A percentile compares a stretch with the other conserved stretches of the same genome.
These are phyloP conservation scores for Gastrophryne carolinensis DNA, from an alignment of 2,797 vertebrate genomes.

Conservation along the genomic window DNA sequence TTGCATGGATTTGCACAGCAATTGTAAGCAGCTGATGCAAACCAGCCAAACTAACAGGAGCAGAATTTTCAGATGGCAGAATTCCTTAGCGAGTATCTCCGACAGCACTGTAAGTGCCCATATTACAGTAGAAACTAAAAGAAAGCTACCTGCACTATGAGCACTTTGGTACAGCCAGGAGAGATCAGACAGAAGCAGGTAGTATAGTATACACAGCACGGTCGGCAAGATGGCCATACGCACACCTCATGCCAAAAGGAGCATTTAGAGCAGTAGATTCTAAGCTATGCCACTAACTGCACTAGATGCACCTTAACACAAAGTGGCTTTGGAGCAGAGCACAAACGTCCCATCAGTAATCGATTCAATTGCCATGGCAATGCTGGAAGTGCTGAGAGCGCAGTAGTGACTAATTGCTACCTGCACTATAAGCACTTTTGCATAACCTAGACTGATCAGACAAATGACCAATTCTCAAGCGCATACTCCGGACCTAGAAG, in stretches of 20 bases:
- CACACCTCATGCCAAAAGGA: conserved; percentile 91
- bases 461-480: too few relatives aligned
- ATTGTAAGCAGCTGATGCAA: conserved; percentile 84
- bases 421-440: conserved; percentile 86
- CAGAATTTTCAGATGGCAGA: conserved; percentile 46
- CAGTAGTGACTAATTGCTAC: conserved; percentile 74
- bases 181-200: conserved; percentile 14
- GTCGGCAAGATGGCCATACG: not conserved
- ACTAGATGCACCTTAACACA: conserved; percentile 99
- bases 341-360: not conserved
- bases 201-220: not conserved
- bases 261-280: conserved; percentile 99
- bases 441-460: conserved; percentile 66
- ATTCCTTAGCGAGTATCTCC: conserved; percentile 63
- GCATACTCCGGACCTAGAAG: too few relatives aligned
- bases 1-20: conserved; percentile 99
- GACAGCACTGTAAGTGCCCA: conserved; percentile 92
- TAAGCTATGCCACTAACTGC: conserved; percentile 93
- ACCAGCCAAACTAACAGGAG: conserved; percentile 91
- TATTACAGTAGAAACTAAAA: conserved; percentile 86
- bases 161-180: conserved; percentile 94
- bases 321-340: conserved; percentile 51
- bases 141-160: conserved; percentile 97
- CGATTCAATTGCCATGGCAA: conserved; percentile 64
- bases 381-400: conserved; percentile 76